phyloP scores from a whole-genome alignment of 2,113 vertebrate species.

The Chroicocephalus ridibundus region DNA sequence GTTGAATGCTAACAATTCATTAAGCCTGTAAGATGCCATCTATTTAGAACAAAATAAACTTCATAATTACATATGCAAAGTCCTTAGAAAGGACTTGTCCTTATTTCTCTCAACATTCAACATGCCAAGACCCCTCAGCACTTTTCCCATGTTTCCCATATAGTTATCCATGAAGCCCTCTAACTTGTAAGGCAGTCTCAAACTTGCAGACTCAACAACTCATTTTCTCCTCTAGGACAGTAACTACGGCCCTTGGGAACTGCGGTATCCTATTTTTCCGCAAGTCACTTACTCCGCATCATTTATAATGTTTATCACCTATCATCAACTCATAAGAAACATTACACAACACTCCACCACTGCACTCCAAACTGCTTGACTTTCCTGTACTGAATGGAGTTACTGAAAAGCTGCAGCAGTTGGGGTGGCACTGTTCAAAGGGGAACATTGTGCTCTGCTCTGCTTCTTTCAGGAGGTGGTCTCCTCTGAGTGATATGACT shows the following conservation, averaged over 20 bases:
- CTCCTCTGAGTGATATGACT: not conserved
- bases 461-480: not conserved
- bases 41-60: not conserved
- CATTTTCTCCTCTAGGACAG: not conserved
- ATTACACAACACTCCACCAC: not conserved
- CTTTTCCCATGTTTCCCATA: not conserved
- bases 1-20: not conserved
- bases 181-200: not conserved
- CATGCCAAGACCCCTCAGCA: not conserved
- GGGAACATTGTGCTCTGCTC: not conserved
- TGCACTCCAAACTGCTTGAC: not conserved
- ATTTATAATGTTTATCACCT: not conserved
- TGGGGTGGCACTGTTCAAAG: not conserved
- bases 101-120: not conserved
- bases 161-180: not conserved
- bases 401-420: not conserved
- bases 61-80: not conserved
- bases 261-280: not conserved
- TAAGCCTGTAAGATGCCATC: not conserved
- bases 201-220: not conserved
- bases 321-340: not conserved
- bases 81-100: not conserved
- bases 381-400: not conserved
- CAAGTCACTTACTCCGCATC: rapidly evolving
- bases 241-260: not conserved